Evolutionary conservation across 2,888 invertebrate genomes (phyloP).

Genomic region (Drosophila kuntzei): DNA sequence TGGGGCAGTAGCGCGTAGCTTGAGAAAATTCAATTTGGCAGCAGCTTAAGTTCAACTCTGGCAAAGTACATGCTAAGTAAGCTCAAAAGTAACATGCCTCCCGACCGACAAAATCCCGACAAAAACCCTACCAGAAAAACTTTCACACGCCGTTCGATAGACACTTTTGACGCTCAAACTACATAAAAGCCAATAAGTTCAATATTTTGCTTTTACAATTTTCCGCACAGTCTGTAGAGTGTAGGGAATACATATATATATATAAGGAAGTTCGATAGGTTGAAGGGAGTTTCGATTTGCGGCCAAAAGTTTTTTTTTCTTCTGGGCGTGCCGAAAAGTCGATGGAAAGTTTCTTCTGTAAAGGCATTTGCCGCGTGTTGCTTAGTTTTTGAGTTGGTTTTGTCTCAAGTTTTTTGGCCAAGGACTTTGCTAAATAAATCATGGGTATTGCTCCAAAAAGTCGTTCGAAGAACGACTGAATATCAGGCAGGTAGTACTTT

Average conservation of each 20-base stretch:
- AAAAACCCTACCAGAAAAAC: slow-evolving; percentile 17
- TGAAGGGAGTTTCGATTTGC: slow-evolving; percentile 13
- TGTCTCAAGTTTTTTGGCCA: slow-evolving; percentile 52
- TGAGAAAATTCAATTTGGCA: slow-evolving; percentile 72
- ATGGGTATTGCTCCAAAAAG: slow-evolving; percentile 29
- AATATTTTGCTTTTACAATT: slow-evolving; percentile 78
- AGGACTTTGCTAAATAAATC: slow-evolving; percentile 56
- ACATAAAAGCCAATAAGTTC: slow-evolving; percentile 81
- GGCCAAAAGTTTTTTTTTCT: slow-evolving; percentile 39
- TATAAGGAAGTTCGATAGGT: not conserved
- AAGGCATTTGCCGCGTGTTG: slow-evolving; percentile 47
- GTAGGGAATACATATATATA: not conserved
- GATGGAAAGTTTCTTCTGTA: slow-evolving; percentile 54
- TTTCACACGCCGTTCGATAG: slow-evolving; percentile 40
- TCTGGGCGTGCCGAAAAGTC: slow-evolving; percentile 65
- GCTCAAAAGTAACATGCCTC: slow-evolving; percentile 74
- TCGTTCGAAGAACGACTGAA: slow-evolving; percentile 7
- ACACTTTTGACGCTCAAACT: slow-evolving; percentile 75
- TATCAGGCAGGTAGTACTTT: slow-evolving; percentile 25
- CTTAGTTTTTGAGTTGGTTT: slow-evolving; percentile 50
- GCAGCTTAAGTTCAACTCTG: slow-evolving; percentile 73
- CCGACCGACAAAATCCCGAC: not conserved
- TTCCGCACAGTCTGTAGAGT: slow-evolving; percentile 23
- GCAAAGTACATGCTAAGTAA: slow-evolving; percentile 79
- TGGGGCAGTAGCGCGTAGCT: slow-evolving; percentile 25